Conservation (phyloP, 2,797 vertebrate species). For the Falco columbarius region DNA sequence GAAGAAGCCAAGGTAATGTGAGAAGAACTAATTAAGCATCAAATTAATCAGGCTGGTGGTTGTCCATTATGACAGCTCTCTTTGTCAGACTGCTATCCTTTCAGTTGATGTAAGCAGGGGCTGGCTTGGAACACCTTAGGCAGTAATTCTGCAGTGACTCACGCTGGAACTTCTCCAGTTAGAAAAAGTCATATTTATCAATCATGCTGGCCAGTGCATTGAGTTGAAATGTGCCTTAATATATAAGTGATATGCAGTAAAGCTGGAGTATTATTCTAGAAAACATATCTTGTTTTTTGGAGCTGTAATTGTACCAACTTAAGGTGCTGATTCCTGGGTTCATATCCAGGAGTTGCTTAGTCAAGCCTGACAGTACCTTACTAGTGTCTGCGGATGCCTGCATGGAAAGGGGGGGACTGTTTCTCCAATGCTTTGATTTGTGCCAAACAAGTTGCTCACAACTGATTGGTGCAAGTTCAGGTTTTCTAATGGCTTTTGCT, state of each 20-base stretch:
- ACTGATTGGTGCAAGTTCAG: neutral
- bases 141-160: neutral
- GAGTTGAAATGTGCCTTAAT: neutral
- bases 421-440: neutral
- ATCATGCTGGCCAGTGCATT: neutral
- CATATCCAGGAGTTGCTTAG: neutral
- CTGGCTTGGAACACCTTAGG: neutral
- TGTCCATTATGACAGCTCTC: neutral
- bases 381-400: neutral
- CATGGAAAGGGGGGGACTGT: neutral
- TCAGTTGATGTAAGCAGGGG: neutral
- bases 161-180: neutral
- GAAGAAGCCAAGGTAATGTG: slow-evolving; percentile 89
- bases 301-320: neutral
- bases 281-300: neutral
- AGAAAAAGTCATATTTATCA: neutral
- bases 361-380: neutral
- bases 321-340: neutral
- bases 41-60: neutral
- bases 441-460: neutral
- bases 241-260: neutral
- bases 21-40: neutral
- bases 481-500: neutral
- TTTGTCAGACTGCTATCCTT: neutral
- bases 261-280: neutral